Evolutionary conservation across 2,113 vertebrate genomes (phyloP).

Genomic region (Pelecanoides urinatrix): DNA sequence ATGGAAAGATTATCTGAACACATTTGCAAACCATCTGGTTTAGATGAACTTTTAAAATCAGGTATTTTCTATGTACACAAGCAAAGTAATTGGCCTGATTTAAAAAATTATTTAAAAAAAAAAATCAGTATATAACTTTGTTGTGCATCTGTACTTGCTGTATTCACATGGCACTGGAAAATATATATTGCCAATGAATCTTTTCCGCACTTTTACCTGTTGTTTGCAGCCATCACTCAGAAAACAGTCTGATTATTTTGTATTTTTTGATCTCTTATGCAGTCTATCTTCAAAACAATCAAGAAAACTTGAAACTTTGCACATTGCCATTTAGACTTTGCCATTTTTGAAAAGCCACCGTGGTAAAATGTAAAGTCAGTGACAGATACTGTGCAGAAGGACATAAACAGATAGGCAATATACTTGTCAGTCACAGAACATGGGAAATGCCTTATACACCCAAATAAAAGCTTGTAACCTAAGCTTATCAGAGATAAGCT

Average conservation of each 20-base stretch:
- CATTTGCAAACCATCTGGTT: background rate
- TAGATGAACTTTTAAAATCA: background rate
- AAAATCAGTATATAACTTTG: background rate
- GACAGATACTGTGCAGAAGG: background rate
- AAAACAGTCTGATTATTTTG: background rate
- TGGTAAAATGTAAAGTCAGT: background rate
- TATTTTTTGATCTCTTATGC: background rate
- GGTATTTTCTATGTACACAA: background rate
- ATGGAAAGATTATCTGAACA: background rate
- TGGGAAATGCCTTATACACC: background rate
- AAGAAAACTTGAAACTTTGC: background rate
- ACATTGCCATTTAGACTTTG: background rate
- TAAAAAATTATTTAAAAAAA: background rate
- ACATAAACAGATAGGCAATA: constrained; percentile 23
- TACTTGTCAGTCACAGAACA: background rate
- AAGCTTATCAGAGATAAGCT: background rate
- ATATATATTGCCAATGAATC: background rate
- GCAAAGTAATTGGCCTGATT: background rate
- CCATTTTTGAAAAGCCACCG: background rate
- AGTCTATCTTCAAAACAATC: background rate
- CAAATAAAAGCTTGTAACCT: background rate
- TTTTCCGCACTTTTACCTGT: background rate
- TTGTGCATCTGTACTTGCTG: background rate
- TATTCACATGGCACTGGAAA: background rate
- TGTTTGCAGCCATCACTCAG: background rate